Evolutionary conservation across 2,888 invertebrate species (phyloP).

Genomic region (Cylloceria caligata): DNA sequence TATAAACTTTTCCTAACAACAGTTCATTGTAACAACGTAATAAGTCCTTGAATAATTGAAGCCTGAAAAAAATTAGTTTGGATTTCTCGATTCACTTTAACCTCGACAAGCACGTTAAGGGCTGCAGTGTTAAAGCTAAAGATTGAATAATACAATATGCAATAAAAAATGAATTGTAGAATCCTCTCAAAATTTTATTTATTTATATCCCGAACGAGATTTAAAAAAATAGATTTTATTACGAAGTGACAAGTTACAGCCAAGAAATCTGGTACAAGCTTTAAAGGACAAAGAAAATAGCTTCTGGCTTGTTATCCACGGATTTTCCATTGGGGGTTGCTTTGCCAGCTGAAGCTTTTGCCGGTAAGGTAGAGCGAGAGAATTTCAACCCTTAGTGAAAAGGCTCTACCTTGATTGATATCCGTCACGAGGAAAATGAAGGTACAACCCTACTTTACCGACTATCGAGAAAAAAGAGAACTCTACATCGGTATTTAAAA

Average conservation of each 20-base stretch:
- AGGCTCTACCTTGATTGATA: not conserved
- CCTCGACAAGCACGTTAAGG: not conserved
- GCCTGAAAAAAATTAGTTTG: not conserved
- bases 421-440: not conserved
- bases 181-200: too few relatives aligned
- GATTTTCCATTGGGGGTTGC: not conserved
- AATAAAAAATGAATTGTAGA: too few relatives aligned
- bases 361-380: conserved; percentile 19
- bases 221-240: too few relatives aligned
- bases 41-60: conserved; percentile 16
- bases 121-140: too few relatives aligned
- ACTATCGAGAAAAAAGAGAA: not conserved
- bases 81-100: not conserved
- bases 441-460: conserved; percentile 28
- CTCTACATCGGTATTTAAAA: not conserved
- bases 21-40: not conserved
- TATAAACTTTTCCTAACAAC: not conserved
- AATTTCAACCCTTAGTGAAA: conserved; percentile 3
- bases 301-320: not conserved
- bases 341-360: not conserved
- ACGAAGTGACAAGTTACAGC: too few relatives aligned
- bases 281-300: not conserved
- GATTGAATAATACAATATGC: not conserved
- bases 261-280: too few relatives aligned
- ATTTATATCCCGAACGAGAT: too few relatives aligned